phyloP scores from a whole-genome alignment of 2,888 invertebrate genomes.

The Leucophenga maculata region DNA sequence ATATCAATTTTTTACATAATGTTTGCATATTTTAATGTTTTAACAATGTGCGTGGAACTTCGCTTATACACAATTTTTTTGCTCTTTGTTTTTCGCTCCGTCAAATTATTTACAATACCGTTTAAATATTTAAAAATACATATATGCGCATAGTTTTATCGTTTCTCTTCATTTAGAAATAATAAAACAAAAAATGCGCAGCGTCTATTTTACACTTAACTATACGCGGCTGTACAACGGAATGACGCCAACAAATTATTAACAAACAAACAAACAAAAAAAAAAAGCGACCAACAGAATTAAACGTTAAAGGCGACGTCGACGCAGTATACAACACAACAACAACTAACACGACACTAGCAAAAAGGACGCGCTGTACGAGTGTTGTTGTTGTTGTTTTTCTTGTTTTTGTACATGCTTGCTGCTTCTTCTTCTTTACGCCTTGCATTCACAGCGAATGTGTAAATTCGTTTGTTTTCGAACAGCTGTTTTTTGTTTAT shows the following conservation, averaged over 20 bases:
- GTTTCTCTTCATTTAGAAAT: not conserved
- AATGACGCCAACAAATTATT: conserved; percentile 6
- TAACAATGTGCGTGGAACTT: not conserved
- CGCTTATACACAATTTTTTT: conserved; percentile 8
- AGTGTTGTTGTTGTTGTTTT: conserved; percentile 17
- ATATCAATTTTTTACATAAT: conserved; percentile 8
- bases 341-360: not conserved
- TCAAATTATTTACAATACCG: conserved; percentile 13
- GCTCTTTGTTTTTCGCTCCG: not conserved
- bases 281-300: conserved; percentile 13
- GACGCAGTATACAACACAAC: not conserved
- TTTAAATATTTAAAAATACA: conserved; percentile 22
- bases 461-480: not conserved
- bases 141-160: not conserved
- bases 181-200: not conserved
- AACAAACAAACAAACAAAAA: conserved; percentile 5
- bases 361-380: conserved; percentile 11
- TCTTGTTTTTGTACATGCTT: not conserved
- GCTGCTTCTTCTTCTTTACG: not conserved
- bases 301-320: conserved; percentile 20
- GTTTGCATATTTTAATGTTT: not conserved
- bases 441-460: not conserved
- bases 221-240: not conserved
- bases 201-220: not conserved
- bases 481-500: conserved; percentile 11